Percentiles rank a stretch among this genome's conserved stretches.
Evolutionary conservation across 1,140 invertebrate genomes (phyloP).

Genomic region (Berghia stephanieae): DNA sequence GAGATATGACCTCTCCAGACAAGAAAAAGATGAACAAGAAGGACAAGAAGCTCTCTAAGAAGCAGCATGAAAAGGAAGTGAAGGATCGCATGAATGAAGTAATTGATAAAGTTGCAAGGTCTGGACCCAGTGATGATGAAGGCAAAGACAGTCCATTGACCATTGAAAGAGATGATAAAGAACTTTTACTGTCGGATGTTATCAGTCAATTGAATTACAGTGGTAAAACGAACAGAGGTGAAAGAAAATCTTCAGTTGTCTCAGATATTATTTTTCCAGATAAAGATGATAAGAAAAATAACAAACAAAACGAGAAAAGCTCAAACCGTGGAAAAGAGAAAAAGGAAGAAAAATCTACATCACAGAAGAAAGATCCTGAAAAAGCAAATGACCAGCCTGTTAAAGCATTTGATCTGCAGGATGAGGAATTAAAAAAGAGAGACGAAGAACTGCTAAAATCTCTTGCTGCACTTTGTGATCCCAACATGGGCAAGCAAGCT

Average conservation of each 20-base stretch:
- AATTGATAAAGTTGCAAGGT: conserved; percentile 18
- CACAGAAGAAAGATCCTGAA: conserved; percentile 3
- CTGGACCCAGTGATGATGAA: conserved; percentile 23
- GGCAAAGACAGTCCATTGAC: background rate
- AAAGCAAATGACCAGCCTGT: background rate
- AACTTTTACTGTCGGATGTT: conserved; percentile 15
- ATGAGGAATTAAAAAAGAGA: conserved; percentile 25
- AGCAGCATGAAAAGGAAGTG: conserved; percentile 18
- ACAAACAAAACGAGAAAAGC: background rate
- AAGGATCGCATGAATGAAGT: conserved; percentile 28
- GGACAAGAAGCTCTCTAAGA: conserved; percentile 28
- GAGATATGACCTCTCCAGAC: background rate
- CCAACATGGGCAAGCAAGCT: conserved; percentile 5
- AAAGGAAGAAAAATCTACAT: background rate
- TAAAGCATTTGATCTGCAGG: background rate
- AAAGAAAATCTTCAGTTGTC: background rate
- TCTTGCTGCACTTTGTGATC: conserved; percentile 1
- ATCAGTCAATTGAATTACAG: conserved; percentile 26
- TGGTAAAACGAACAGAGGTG: conserved; percentile 7
- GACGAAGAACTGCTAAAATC: conserved; percentile 22
- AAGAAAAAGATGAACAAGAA: conserved; percentile 35
- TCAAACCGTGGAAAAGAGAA: background rate
- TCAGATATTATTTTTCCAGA: conserved; percentile 17
- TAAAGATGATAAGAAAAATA: background rate
- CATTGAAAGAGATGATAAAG: conserved; percentile 13